Percentiles rank a stretch among this genome's conserved stretches.
phyloP scores from a whole-genome alignment of 1,140 invertebrate genomes.

The Bombus waltoni region DNA sequence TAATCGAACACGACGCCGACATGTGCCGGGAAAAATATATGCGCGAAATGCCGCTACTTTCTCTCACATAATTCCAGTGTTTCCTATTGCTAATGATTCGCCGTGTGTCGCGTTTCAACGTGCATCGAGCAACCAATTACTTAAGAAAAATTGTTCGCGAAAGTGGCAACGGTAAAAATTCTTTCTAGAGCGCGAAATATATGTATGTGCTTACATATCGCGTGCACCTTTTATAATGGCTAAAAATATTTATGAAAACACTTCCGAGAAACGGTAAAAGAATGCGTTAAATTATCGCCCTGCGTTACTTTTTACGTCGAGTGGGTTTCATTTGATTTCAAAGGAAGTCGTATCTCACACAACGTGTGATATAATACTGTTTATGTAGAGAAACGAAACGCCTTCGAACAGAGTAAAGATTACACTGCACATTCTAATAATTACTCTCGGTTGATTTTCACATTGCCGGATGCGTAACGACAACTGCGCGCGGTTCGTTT shows the following conservation, averaged over 20 bases:
- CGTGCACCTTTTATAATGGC: not conserved
- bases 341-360: too few species aligned
- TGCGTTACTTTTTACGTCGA: too few species aligned
- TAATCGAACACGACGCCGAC: not conserved
- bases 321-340: too few species aligned
- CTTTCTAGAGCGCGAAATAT: not conserved
- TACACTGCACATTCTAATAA: too few species aligned
- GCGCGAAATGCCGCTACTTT: not conserved
- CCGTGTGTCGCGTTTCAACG: too few species aligned
- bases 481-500: too few species aligned
- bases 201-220: not conserved
- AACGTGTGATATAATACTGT: too few species aligned
- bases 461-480: too few species aligned
- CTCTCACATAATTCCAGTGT: not conserved
- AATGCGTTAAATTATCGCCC: not conserved
- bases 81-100: not conserved
- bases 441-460: too few species aligned
- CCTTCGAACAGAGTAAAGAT: too few species aligned
- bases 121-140: not conserved
- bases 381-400: too few species aligned
- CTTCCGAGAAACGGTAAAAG: not conserved
- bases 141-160: not conserved
- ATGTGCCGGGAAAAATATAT: not conserved
- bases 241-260: not conserved
- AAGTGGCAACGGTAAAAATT: not conserved